Evolutionary conservation across 2,888 invertebrate genomes (phyloP), one percentile per base, ranked within the genome.

Genomic region (Drosophila paracracens): DNA sequence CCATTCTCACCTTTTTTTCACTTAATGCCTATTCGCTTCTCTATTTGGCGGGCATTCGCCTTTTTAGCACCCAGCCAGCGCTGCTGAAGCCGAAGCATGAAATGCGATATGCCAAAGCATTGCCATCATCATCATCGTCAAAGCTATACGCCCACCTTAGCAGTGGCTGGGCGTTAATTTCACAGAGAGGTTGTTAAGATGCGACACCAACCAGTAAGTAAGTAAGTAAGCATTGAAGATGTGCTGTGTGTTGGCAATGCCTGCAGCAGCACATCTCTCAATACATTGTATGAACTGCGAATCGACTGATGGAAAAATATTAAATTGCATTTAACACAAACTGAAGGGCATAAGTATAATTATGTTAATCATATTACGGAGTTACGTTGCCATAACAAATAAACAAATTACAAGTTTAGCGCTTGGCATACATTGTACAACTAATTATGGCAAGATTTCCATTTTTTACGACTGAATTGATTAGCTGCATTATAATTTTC

Each of bases 31-130:
- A 58, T 54, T 66, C 69, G 64, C 74, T 62, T 65, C 58, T 62
- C 50, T 61, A 61, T 52, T 70, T 82, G 69, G 63, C 77, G 85
- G 85, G 83, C 90, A 90, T 88, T 86, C 85, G 85, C 90, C 90
- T 86, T 89, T 89, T 85, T 85, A 89, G 83, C 85, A 85, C 69
- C 79, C 73, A 87, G 61, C 75, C 8, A 21, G 21, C 21, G 25
- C 21, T 1, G 70, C 60, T 82, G 73, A 79, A 82, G 88, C 66
- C 85, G 43, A 68, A 65, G 83, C 88, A 72, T 85, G 77, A 88
- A 85, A 85, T 82, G 90, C 79, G 88, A 89, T 85, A 89, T 85
- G 70, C 75, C 58, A 43, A 74, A 86, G 70, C 88, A 88, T 68
- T 73, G 72, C 78, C 81, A 73, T 52, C 71, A 71, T 72, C 69